Evolutionary conservation across 2,797 vertebrate genomes (phyloP).

Genomic region (Lagorchestes hirsutus): DNA sequence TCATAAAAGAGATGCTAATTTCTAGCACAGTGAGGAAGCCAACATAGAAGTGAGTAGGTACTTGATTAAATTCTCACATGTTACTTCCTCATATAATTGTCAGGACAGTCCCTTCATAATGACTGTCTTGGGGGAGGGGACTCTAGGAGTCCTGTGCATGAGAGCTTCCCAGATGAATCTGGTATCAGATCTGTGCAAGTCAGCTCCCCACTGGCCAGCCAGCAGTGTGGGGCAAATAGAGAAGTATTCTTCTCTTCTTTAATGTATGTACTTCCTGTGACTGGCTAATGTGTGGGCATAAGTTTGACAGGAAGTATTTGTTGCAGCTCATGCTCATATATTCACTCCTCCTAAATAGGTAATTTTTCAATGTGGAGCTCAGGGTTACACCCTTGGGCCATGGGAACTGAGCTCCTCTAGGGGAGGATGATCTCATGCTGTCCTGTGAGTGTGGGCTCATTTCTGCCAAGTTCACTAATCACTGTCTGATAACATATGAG

Average conservation of each 20-base stretch:
- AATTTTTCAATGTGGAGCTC: constrained; percentile 36
- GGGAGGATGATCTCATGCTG: background rate
- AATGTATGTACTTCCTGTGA: constrained; percentile 4
- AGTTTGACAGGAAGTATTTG: constrained; percentile 36
- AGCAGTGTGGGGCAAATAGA: background rate
- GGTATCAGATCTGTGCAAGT: background rate
- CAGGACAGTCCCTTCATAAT: background rate
- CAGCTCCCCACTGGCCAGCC: background rate
- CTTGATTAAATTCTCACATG: background rate
- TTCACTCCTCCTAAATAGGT: background rate
- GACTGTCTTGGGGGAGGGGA: background rate
- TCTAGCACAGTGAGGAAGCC: background rate
- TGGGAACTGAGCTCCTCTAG: background rate
- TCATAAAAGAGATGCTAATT: background rate
- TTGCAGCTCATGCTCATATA: constrained; percentile 6
- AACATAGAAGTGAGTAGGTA: background rate
- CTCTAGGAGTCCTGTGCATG: background rate
- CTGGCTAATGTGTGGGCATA: background rate
- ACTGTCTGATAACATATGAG: background rate
- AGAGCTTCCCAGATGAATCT: background rate
- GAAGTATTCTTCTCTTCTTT: background rate
- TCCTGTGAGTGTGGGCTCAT: background rate
- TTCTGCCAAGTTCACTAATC: constrained; percentile 14
- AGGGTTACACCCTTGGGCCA: background rate
- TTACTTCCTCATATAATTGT: background rate